Conservation (phyloP, 2,113 vertebrate species). For the Notothenia rossii region DNA sequence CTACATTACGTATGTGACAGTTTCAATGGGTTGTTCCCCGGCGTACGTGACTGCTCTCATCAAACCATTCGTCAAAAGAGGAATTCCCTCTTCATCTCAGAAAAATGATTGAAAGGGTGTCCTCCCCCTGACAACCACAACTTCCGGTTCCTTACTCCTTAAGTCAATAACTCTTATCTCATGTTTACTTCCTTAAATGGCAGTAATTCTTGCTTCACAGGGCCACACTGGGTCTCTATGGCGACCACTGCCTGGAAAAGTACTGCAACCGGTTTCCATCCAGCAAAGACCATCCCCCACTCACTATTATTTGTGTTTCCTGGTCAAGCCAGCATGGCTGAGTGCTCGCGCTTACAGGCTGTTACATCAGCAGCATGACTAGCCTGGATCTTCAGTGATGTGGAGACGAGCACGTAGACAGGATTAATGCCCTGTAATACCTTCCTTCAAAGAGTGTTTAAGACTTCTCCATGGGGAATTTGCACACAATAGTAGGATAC, state of each 20-base stretch:
- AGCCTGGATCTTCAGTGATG: slow-evolving; percentile 23
- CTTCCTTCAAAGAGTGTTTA: slow-evolving; percentile 19
- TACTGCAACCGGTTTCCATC: slow-evolving; percentile 4
- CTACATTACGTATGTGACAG: slow-evolving; percentile 10
- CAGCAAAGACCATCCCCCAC: slow-evolving; percentile 14
- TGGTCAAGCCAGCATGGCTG: slow-evolving; percentile 26
- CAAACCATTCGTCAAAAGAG: background rate
- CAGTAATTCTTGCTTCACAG: background rate
- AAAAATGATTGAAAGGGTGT: background rate
- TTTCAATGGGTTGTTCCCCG: background rate
- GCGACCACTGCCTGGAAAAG: slow-evolving; percentile 40
- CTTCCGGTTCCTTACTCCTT: background rate
- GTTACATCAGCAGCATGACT: slow-evolving; percentile 51
- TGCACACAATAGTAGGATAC: slow-evolving; percentile 31
- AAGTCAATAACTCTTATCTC: background rate
- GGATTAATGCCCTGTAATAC: slow-evolving; percentile 24
- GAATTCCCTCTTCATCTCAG: slow-evolving; percentile 2
- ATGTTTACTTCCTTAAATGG: background rate
- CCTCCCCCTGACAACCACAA: background rate
- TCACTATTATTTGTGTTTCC: slow-evolving; percentile 46
- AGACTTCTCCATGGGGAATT: slow-evolving; percentile 2
- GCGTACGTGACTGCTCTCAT: slow-evolving; percentile 18
- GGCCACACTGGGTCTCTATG: slow-evolving; percentile 23
- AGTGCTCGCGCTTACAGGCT: background rate
- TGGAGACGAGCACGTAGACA: slow-evolving; percentile 48